A percentile compares a stretch with the other conserved stretches of the same genome.
Conservation (phyloP, 2,113 vertebrate genomes). For the Corydoras sp. region DNA sequence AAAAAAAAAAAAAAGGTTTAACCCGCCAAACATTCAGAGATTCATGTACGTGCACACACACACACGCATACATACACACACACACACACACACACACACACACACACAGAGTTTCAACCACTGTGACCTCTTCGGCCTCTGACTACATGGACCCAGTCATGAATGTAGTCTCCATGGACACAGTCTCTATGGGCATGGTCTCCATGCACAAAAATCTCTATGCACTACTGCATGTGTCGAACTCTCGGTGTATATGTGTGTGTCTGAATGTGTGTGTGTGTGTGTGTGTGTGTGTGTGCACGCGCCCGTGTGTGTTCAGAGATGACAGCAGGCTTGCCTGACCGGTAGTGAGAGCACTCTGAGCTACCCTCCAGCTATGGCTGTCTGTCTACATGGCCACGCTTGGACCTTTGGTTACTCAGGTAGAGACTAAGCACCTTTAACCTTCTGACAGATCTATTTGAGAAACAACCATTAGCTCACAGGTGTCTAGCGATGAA, state of each 20-base stretch:
- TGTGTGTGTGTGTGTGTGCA: conserved; percentile 8
- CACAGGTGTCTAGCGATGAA: conserved; percentile 42
- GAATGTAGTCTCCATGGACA: conserved; percentile 51
- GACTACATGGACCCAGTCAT: conserved; percentile 53
- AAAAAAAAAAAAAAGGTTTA: background rate
- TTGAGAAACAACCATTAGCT: conserved; percentile 27
- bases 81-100: conserved; percentile 1
- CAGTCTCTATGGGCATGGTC: conserved; percentile 51
- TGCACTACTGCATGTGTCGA: conserved; percentile 40
- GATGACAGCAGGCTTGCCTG: conserved; percentile 4
- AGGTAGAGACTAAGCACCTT: conserved; percentile 25
- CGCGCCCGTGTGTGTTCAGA: conserved; percentile 8
- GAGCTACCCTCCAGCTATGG: conserved; percentile 9
- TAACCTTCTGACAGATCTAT: conserved; percentile 15
- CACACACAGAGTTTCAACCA: conserved; percentile 26
- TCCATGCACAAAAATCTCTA: conserved; percentile 54
- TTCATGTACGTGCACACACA: background rate
- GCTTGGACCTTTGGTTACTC: conserved; percentile 23
- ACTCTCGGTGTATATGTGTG: conserved; percentile 30
- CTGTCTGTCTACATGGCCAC: conserved; percentile 17
- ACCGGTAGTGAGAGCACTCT: conserved; percentile 15
- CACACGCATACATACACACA: no score
- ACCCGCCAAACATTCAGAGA: no score
- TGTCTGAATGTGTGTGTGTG: conserved; percentile 1
- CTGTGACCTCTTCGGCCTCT: conserved; percentile 34